A percentile compares a stretch with the other conserved stretches of the same genome.
Evolutionary conservation across 2,113 vertebrate species (phyloP).

Genomic region (Poeciliopsis retropinna): DNA sequence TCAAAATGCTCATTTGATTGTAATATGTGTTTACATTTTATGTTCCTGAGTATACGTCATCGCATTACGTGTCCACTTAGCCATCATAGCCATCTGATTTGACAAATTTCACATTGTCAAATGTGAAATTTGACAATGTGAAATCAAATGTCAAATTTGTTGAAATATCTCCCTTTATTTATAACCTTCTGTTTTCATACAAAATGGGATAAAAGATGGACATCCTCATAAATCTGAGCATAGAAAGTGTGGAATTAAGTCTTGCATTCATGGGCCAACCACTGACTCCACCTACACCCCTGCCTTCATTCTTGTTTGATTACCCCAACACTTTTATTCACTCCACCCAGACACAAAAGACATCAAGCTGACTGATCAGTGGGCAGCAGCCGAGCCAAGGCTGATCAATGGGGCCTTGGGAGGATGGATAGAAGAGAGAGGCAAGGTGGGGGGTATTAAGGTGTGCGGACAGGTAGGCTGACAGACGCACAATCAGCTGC

Average conservation of each 20-base stretch:
- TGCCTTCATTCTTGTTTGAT: constrained; percentile 52
- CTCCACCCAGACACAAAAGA: constrained; percentile 67
- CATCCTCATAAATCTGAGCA: too few species aligned
- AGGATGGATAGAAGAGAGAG: constrained; percentile 39
- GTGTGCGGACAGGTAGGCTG: constrained; percentile 57
- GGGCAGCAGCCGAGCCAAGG: constrained; percentile 50
- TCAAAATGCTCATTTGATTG: too few species aligned
- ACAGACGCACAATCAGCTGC: constrained; percentile 69
- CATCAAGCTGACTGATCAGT: constrained; percentile 70
- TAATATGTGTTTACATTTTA: too few species aligned
- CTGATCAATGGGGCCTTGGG: constrained; percentile 69
- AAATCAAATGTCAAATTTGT: too few species aligned
- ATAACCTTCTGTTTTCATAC: too few species aligned
- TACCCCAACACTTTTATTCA: constrained; percentile 70
- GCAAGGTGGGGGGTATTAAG: not conserved
- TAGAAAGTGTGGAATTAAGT: not conserved
- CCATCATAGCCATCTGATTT: too few species aligned
- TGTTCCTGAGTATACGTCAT: too few species aligned
- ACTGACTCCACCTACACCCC: constrained; percentile 20
- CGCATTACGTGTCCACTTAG: too few species aligned
- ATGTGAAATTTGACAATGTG: too few species aligned
- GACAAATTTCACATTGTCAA: too few species aligned
- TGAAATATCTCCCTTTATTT: too few species aligned
- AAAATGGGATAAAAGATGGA: too few species aligned
- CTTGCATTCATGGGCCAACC: constrained; percentile 24